phyloP scores from a whole-genome alignment of 2,113 vertebrate genomes.

The Oncorhynchus kisutch region DNA sequence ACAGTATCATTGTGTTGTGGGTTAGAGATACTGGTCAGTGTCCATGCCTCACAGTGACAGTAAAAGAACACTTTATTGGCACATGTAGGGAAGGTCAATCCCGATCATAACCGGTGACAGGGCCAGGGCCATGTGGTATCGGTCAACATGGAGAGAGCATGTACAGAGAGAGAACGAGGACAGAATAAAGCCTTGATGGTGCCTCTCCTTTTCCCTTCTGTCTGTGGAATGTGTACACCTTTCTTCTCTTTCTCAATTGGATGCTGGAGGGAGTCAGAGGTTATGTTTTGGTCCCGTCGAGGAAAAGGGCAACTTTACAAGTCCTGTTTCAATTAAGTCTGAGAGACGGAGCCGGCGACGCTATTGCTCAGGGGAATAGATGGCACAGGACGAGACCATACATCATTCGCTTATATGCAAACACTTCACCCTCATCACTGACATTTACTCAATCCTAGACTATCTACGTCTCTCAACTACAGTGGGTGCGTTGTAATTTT shows the following conservation, averaged over 20 bases:
- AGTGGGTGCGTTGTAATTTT: constrained; percentile 70
- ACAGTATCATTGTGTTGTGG: no score
- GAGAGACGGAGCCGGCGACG: constrained; percentile 68
- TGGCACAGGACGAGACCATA: constrained; percentile 68
- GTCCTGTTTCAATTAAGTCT: constrained; percentile 82
- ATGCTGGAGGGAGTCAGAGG: constrained; percentile 75
- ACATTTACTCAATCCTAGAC: constrained; percentile 75
- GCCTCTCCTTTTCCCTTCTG: constrained; percentile 54
- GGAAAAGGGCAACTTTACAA: constrained; percentile 73
- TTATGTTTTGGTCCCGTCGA: constrained; percentile 72
- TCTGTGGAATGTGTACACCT: constrained; percentile 53
- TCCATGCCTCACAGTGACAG: constrained; percentile 23
- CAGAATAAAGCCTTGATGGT: constrained; percentile 67
- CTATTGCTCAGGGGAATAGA: constrained; percentile 79
- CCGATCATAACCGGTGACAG: constrained; percentile 32
- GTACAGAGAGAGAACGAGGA: constrained; percentile 47
- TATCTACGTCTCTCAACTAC: constrained; percentile 62
- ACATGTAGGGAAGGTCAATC: constrained; percentile 26
- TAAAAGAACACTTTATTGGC: constrained; percentile 64
- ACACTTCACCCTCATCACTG: constrained; percentile 70
- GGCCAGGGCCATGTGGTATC: constrained; percentile 11
- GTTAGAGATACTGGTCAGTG: constrained; percentile 53
- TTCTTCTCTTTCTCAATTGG: constrained; percentile 62
- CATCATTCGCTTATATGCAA: constrained; percentile 79
- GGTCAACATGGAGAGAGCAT: constrained; percentile 17